Evolutionary conservation across 1,140 invertebrate genomes (phyloP), one percentile per base, ranked within the genome.

Genomic region (Chionoecetes opilio): DNA sequence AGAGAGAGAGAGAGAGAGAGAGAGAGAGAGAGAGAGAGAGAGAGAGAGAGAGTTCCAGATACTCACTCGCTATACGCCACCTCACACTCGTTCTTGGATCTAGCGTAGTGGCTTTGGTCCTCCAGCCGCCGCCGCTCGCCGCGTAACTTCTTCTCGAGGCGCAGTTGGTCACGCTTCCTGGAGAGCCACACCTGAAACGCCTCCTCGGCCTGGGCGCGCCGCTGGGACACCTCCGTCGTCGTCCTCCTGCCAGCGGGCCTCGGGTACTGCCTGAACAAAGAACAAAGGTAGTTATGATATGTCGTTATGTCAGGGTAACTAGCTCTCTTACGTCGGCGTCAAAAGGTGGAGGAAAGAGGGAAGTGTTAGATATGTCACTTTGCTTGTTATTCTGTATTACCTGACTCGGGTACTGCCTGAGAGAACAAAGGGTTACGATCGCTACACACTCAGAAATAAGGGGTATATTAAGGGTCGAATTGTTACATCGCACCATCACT

Each of bases 41-140:
- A 91, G 29, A 91, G n/a, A 35, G n/a, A 14, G 26, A 41, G 5
- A n/a, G n/a, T n/a, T 75, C 17, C 0, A 9, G 37, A 14, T 31
- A 95, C 94, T 93, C 34, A 95, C 94, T 95, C 94, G 38, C 89
- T 95, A 38, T 95, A 95, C 9, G 94, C 94, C 2, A 84, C 29
- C 9, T 95, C 94, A 89, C 94, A 95, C 91, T 95, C 94, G 21
- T 91, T 75, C 37, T 95, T 93, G 35, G 94, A 63, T 75, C 94
- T 82, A 31, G 94, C 91, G 35, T 95, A 95, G 34, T 91, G 85
- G 26, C 53, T 93, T 87, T 95, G 94, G 35, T 95, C 94, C 91
- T 95, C 94, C 14, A 95, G 63, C 0, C 94, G 85, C 5, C 94
- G 91, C 17, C 94, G 41, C 29, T 95, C 94, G 2, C 94, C 92